A percentile compares a stretch with the other conserved stretches of the same genome.
Conservation (phyloP, 2,888 invertebrate genomes). For the Aspidapion aeneum region DNA sequence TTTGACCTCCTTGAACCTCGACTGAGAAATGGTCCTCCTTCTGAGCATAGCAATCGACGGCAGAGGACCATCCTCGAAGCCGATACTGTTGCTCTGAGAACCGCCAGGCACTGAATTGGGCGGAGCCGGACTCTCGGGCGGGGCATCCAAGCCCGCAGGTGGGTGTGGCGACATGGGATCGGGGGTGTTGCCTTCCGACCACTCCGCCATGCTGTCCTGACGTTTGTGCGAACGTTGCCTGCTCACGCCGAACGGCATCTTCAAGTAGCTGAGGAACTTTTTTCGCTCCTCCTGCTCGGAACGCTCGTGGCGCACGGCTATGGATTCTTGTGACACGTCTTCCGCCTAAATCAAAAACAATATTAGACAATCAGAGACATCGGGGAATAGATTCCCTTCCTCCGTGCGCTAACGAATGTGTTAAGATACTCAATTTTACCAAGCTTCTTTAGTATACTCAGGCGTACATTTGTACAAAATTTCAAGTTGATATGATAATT, state of each 20-base stretch:
- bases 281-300: constrained; percentile 79
- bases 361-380: constrained; percentile 6
- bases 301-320: constrained; percentile 68
- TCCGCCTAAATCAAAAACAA: constrained; percentile 58
- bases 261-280: constrained; percentile 62
- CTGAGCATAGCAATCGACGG: constrained; percentile 41
- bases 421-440: too few relatives aligned
- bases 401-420: too few relatives aligned
- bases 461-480: too few relatives aligned
- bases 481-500: too few relatives aligned
- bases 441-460: too few relatives aligned
- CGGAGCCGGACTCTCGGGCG: constrained; percentile 35
- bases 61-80: constrained; percentile 22
- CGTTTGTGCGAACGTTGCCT: constrained; percentile 60
- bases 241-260: constrained; percentile 44
- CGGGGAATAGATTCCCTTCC: too few relatives aligned
- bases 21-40: constrained; percentile 53
- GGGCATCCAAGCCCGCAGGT: constrained; percentile 46
- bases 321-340: constrained; percentile 75
- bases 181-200: constrained; percentile 72
- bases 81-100: neutral
- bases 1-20: constrained; percentile 41
- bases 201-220: constrained; percentile 64
- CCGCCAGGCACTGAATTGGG: constrained; percentile 34
- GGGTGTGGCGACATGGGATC: constrained; percentile 60